Conservation (phyloP, 2,113 vertebrate genomes). For the Scolopax mira region DNA sequence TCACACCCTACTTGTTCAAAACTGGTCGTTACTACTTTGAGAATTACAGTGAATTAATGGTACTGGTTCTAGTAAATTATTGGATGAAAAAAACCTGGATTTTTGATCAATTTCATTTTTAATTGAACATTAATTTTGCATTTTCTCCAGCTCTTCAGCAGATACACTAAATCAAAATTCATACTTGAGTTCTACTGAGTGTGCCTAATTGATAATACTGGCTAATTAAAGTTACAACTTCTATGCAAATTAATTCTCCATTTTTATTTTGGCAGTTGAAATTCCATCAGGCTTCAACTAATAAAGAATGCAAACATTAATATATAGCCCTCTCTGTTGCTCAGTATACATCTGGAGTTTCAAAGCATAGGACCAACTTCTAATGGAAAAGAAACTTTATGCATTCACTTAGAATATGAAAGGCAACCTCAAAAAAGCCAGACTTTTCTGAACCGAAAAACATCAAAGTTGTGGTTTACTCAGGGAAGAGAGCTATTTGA, state of each 20-base stretch:
- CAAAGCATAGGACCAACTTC: background rate
- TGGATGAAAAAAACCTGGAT: background rate
- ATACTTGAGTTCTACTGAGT: background rate
- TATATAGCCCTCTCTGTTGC: background rate
- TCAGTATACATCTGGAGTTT: background rate
- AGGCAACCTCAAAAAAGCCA: background rate
- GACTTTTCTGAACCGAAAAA: background rate
- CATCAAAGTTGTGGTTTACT: background rate
- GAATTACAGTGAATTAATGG: background rate
- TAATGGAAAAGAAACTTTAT: background rate
- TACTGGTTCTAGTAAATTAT: background rate
- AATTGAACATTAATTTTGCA: constrained; percentile 8
- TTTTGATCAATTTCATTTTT: background rate
- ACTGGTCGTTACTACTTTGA: background rate
- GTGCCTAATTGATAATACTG: background rate
- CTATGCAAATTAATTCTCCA: constrained; percentile 16
- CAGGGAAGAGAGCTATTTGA: background rate
- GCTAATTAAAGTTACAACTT: constrained; percentile 43
- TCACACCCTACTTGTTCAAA: background rate
- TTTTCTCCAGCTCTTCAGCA: background rate
- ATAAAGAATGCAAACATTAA: background rate
- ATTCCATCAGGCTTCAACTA: constrained; percentile 1
- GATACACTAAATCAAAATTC: background rate
- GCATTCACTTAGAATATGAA: background rate
- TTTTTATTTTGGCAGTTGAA: constrained; percentile 33